Evolutionary conservation across 2,888 invertebrate species (phyloP), one percentile per base, ranked within the genome.

Genomic region (Horisme vitalbata): DNA sequence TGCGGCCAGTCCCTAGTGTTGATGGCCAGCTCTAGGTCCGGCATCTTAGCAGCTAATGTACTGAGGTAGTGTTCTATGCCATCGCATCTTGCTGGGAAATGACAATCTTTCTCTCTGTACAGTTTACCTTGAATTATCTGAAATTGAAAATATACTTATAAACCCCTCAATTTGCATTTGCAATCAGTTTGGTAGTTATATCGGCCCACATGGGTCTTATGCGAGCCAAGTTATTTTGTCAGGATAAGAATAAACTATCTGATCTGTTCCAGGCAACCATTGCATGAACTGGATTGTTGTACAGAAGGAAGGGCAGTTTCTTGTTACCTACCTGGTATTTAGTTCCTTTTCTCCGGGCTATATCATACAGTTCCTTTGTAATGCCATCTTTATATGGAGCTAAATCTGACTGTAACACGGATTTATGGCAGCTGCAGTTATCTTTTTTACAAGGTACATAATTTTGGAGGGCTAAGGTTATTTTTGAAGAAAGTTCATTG

Each of bases 1-100:
- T 97, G 97, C 2, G 99, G 98, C 95, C 97, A 98, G 82, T 99
- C 99, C 46, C 97, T 91, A 0, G 96, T 95, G 74, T 99, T 99
- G 11, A 99, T 79, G 8, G 96, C 90, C 50, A 99, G 83, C 75
- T 99, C 98, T 88, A 95, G 92, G 72, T 99, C 92, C 0, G 96
- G 94, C 37, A 98, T 75, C 52, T 93, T 92, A 4, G 91, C 75
- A 27, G 95, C 89, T 3, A 96, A 64, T 63, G 92, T 91, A 41
- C 92, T 80, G 11, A 99, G 76, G 71, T 98, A 99, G 78, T 98
- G 93, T 79, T 99, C 98, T 15, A 98, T 92, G 7, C 98, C 98
- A 49, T 93, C 90, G 81, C 98, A 99, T 60, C 99, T 92, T 8
- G 96, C 93, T 23, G 98, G 98, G 79, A 99, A 99, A 92, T 97